A percentile compares a stretch with the other conserved stretches of the same genome.
Conservation (phyloP, 1,140 invertebrate species). For the Drosophila equinoxialis region DNA sequence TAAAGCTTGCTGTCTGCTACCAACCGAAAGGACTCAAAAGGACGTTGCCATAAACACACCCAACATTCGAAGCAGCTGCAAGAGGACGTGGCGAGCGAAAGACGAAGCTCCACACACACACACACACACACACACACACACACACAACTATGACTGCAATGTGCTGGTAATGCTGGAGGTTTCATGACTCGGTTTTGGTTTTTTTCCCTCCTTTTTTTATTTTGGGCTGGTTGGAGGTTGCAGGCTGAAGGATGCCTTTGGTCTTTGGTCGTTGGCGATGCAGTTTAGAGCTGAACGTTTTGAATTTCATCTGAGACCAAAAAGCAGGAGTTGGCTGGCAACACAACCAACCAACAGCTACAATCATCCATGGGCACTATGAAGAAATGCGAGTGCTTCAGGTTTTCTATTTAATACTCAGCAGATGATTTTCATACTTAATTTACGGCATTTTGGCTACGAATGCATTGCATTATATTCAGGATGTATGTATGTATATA, state of each 20-base stretch:
- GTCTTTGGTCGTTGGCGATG: slow-evolving; percentile 29
- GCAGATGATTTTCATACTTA: background rate
- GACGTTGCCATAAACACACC: slow-evolving; percentile 21
- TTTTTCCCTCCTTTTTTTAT: background rate
- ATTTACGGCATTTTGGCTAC: background rate
- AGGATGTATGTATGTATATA: no score
- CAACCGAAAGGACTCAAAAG: slow-evolving; percentile 19
- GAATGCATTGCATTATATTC: no score
- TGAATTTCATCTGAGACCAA: slow-evolving; percentile 51
- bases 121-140: background rate
- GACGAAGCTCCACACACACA: background rate
- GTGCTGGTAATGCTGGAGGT: slow-evolving; percentile 13
- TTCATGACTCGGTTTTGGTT: background rate
- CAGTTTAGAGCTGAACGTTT: slow-evolving; percentile 62
- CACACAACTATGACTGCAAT: slow-evolving; percentile 29
- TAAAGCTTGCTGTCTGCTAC: slow-evolving; percentile 37
- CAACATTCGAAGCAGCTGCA: background rate
- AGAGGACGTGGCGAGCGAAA: background rate
- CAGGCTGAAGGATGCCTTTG: background rate
- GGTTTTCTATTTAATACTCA: slow-evolving; percentile 20
- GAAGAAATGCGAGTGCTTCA: background rate
- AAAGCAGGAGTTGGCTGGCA: background rate
- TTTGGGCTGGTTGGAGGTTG: background rate
- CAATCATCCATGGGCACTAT: slow-evolving; percentile 23
- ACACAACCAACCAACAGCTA: slow-evolving; percentile 10